phyloP scores from a whole-genome alignment of 2,113 vertebrate species.

The Osmerus eperlanus region DNA sequence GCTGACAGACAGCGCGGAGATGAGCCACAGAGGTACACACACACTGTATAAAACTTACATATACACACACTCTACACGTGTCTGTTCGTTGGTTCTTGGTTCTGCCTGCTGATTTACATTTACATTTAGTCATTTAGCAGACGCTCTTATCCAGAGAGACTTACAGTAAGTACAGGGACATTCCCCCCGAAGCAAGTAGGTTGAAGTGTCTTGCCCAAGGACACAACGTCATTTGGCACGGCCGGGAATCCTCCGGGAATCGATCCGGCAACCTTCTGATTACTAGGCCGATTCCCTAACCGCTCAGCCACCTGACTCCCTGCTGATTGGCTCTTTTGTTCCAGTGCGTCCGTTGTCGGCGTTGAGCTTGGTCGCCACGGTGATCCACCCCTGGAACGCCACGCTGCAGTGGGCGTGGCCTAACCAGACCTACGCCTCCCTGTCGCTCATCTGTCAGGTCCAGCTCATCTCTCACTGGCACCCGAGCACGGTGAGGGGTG shows the following conservation, averaged over 20 bases:
- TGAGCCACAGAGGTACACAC: constrained; percentile 61
- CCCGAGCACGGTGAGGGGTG: constrained; percentile 49
- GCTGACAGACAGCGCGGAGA: constrained; percentile 59
- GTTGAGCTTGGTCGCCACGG: neutral
- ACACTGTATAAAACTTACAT: too few relatives aligned
- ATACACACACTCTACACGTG: neutral
- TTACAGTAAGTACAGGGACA: too few relatives aligned
- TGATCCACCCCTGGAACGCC: constrained; percentile 52
- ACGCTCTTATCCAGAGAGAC: too few relatives aligned
- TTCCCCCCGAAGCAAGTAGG: too few relatives aligned
- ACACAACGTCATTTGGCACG: too few relatives aligned
- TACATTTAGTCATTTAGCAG: too few relatives aligned
- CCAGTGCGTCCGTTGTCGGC: constrained; percentile 66
- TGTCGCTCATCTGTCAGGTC: constrained; percentile 66
- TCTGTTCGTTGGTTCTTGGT: neutral
- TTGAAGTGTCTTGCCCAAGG: too few relatives aligned
- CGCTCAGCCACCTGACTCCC: too few relatives aligned
- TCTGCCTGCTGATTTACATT: neutral
- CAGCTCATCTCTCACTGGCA: constrained; percentile 27
- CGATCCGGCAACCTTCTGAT: too few relatives aligned
- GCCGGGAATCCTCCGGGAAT: too few relatives aligned
- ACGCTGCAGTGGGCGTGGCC: constrained; percentile 66
- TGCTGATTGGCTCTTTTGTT: constrained; percentile 1
- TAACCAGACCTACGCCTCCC: constrained; percentile 40
- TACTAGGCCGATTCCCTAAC: too few relatives aligned